Base-by-base conservation (phyloP, 1,140 invertebrate species). In the Amyelois transitella region DNA sequence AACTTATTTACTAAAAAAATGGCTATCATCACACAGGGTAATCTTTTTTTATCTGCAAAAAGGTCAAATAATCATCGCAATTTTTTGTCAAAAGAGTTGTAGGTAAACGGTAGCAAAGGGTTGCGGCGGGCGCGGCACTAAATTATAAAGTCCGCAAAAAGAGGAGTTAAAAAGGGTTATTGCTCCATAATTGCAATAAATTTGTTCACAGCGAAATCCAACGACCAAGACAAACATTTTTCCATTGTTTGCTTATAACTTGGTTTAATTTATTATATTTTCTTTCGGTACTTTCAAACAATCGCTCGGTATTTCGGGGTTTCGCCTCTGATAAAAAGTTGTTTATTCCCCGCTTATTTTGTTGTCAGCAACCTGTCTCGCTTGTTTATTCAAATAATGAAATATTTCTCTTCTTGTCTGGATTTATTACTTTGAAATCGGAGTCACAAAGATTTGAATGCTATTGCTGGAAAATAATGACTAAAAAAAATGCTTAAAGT, bases 111-210 rank as follows among this genome's bases (percentile, higher is more conserved):
- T 18, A 19, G 43, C 3, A 21, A 48, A 48, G 12, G 45, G 45
- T 17, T 48, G 45, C 12, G 45, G 45, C 8, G n/a, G 45, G 45
- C 45, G n/a, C 6, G n/a, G 19, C 10, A 19, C 18, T 48, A 48
- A 48, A 48, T 48, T 21, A 48, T 21, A 21, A 20, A 48, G 18
- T 21, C 45, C 45, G 20, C 45, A 48, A 48, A 48, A 48, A 38
- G 25, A 6, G 32, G 32, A 38, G 18, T 48, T 48, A 48, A 48
- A 48, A 48, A 21, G 45, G 45, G 45, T 48, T 48, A 48, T 48
- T n/a, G 20, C 45, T 48, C 20, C 45, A 48, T 48, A 48, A 48
- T 48, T 48, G 45, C 45, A 19, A 48, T 48, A 48, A 48, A 48
- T 48, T 48, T 48, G 45, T 48, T 22, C 45, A 48, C 45, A 48